Conservation (phyloP, 2,113 vertebrate genomes). For the Salminus brasiliensis region DNA sequence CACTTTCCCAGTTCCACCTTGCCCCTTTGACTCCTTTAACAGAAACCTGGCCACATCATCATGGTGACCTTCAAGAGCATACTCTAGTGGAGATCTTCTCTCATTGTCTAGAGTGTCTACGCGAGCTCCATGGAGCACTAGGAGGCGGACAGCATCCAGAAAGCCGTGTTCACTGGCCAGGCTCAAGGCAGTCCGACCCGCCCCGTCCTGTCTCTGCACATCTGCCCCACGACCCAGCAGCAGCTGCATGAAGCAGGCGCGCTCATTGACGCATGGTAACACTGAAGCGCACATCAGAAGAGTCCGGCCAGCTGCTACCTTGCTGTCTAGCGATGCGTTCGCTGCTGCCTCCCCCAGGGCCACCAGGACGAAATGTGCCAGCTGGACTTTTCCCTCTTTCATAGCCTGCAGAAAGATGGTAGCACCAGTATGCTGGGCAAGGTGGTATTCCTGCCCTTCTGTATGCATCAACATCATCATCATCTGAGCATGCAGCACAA, state of each 20-base stretch:
- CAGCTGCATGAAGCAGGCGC: background rate
- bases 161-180: conserved; percentile 1
- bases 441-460: background rate
- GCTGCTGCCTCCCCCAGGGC: background rate
- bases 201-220: background rate
- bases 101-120: background rate
- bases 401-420: conserved; percentile 17
- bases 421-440: background rate
- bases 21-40: background rate
- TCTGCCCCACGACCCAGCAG: background rate
- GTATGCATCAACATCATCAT: background rate
- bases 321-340: background rate
- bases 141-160: conserved; percentile 19
- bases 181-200: background rate
- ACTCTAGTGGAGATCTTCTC: background rate
- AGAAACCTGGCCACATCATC: conserved; percentile 27
- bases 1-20: background rate
- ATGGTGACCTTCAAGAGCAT: background rate
- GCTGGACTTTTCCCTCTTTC: conserved; percentile 8
- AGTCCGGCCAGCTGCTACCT: background rate
- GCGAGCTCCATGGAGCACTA: conserved; percentile 24
- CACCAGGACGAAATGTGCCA: background rate
- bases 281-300: conserved; percentile 2
- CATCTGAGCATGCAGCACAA: background rate
- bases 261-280: background rate